phyloP scores from a whole-genome alignment of 2,888 invertebrate genomes.

The Amphimallon solstitiale region DNA sequence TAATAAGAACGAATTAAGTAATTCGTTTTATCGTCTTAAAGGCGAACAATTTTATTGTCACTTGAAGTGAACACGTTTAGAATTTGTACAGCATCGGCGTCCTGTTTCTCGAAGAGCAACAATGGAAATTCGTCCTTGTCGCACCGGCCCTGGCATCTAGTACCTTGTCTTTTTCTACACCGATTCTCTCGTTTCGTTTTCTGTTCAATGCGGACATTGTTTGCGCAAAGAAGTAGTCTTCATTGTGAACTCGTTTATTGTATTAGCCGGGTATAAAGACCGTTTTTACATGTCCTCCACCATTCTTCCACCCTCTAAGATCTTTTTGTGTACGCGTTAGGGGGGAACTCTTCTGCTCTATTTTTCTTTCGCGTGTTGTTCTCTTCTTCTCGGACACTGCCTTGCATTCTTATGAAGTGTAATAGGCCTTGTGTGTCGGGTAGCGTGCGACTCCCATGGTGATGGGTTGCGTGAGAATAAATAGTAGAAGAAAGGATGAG shows the following conservation, averaged over 20 bases:
- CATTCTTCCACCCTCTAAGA: conserved; percentile 47
- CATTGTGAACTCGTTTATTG: conserved; percentile 59
- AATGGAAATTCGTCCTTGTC: conserved; percentile 8
- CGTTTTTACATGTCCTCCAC: conserved; percentile 56
- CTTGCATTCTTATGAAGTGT: conserved; percentile 50
- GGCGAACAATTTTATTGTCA: conserved; percentile 49
- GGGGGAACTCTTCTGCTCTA: conserved; percentile 34
- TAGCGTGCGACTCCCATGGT: no score
- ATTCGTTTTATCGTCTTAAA: conserved; percentile 20
- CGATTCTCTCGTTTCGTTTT: conserved; percentile 29
- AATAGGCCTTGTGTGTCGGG: no score
- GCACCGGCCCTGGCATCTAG: neutral
- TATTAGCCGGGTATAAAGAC: conserved; percentile 57
- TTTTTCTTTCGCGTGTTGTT: conserved; percentile 10
- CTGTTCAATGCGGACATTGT: conserved; percentile 53
- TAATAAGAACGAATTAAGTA: conserved; percentile 11
- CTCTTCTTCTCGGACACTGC: conserved; percentile 37
- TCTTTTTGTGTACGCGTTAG: conserved; percentile 27
- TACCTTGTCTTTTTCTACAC: neutral
- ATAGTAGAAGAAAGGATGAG: conserved; percentile 30
- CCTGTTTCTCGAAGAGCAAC: conserved; percentile 19
- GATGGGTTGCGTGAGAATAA: conserved; percentile 4
- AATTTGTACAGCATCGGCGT: conserved; percentile 47
- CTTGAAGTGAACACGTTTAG: conserved; percentile 51
- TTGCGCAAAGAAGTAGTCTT: conserved; percentile 50